Conservation (phyloP, 2,113 vertebrate genomes). For the Malaclemys terrapin region DNA sequence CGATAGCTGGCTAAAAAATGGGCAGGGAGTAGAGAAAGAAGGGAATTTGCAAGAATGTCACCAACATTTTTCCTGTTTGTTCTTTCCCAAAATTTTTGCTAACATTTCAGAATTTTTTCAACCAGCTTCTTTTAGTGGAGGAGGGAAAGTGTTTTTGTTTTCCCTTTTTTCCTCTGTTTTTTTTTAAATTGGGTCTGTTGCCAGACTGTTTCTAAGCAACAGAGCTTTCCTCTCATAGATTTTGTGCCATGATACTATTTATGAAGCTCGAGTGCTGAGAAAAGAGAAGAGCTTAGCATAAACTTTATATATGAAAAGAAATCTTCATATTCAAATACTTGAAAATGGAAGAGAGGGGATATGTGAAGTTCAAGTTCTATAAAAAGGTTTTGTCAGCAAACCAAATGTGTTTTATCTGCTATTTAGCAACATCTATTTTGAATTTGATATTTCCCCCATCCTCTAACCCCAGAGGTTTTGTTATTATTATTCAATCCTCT, state of each 20-base stretch:
- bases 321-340: background rate
- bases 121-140: background rate
- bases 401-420: background rate
- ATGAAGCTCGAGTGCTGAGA: background rate
- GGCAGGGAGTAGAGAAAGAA: background rate
- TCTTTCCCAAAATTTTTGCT: background rate
- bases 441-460: background rate
- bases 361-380: background rate
- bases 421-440: background rate
- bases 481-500: background rate
- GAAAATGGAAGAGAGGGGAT: background rate
- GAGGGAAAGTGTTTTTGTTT: background rate
- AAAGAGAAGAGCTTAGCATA: background rate
- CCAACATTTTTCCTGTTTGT: background rate
- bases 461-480: background rate
- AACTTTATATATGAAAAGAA: background rate
- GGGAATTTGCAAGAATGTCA: background rate
- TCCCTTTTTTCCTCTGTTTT: background rate
- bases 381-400: background rate
- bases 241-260: background rate
- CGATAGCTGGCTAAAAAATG: background rate
- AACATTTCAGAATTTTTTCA: background rate
- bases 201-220: constrained; percentile 19
- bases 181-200: background rate
- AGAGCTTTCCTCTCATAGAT: background rate